Percentiles rank a stretch among this genome's conserved stretches.
Conservation (phyloP, 2,797 vertebrate genomes). For the Eutrigla gurnardus region DNA sequence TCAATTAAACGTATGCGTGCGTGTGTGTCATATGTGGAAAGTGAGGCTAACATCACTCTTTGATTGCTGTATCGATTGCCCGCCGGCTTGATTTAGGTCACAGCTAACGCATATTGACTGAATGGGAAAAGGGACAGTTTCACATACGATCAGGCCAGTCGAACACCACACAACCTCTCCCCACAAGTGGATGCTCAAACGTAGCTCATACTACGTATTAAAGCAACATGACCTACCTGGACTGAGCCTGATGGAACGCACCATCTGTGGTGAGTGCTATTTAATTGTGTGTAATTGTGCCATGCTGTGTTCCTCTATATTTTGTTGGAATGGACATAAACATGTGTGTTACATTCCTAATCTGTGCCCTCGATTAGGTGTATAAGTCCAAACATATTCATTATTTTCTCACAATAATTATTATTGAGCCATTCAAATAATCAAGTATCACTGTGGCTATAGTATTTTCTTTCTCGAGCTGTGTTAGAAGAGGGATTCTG, state of each 20-base stretch:
- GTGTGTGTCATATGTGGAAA: constrained; percentile 10
- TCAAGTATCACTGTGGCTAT: neutral
- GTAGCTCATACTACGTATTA: constrained; percentile 13
- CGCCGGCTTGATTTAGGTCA: constrained; percentile 74
- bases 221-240: constrained; percentile 7
- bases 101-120: constrained; percentile 61
- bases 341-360: neutral
- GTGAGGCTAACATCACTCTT: constrained; percentile 15
- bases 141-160: constrained; percentile 21
- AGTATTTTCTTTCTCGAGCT: neutral
- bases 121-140: constrained; percentile 23
- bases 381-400: neutral
- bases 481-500: neutral
- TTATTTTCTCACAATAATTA: neutral
- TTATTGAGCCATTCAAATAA: neutral
- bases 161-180: constrained; percentile 12
- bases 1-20: neutral
- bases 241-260: constrained; percentile 24
- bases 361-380: neutral
- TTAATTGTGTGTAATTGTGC: neutral
- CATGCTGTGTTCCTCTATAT: neutral
- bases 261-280: constrained; percentile 62
- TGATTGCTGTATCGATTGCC: constrained; percentile 67
- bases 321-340: neutral
- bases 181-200: constrained; percentile 44